Base-by-base conservation (phyloP, 2,888 invertebrate species). In the Electrophaes corylata region DNA sequence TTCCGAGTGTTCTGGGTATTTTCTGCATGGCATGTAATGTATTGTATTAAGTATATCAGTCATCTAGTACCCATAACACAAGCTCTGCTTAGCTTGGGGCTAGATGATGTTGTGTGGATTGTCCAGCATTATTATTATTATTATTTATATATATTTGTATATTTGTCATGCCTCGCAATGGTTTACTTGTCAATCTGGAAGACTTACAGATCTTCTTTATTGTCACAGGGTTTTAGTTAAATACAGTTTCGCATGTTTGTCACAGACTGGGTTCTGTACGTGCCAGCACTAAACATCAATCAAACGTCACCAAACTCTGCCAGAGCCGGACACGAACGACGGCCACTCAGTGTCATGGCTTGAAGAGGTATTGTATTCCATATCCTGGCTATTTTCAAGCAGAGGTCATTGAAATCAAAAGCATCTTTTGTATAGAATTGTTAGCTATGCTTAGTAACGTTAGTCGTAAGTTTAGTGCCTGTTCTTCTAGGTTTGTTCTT, bases 341-440 rank as follows among this genome's bases (percentile, higher is more conserved):
- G 49, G 55, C 59, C 60, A 57, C 58, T 68, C 69, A 71, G 56
- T 68, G 67, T 68, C 71, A 67, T 47, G 66, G 69, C 40, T 62
- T 59, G 58, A 46, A 48, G 18, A 23, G 60, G 66, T 60, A 55
- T 63, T 33, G 19, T 57, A n/a, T 64, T 57, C 57, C 60, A 60
- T 57, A 62, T 59, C 44, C 41, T 37, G 26, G 8, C 37, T 63
- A 54, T 59, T 64, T 59, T 18, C 45, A 56, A 37, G 31, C 55
- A 44, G 49, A 67, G 67, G 64, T 59, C 60, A 59, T 12, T 35
- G 54, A 37, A 46, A 54, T 59, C 56, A 57, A 50, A 43, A 50
- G n/a, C 59, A 53, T 23, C n/a, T n/a, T 14, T 44, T 50, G 44
- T 46, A 19, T 20, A 14, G 39, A 31, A 14, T 20, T 0, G 19